These are phyloP conservation scores for Drosophila bocki DNA, from an alignment of 1,140 invertebrate genomes.

Conservation along the genomic window DNA sequence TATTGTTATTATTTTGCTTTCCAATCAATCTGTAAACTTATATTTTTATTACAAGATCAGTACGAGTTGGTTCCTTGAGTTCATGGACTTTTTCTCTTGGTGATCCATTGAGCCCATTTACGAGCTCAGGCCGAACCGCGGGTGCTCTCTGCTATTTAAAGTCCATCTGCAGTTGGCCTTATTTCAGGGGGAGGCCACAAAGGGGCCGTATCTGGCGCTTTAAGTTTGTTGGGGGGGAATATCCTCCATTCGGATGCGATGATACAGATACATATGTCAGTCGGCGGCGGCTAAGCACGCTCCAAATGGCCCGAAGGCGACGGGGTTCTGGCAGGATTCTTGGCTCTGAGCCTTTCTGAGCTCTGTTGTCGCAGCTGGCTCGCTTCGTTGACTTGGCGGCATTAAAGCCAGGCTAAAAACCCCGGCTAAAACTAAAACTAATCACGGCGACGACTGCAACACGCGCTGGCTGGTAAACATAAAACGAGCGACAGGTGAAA, in stretches of 20 bases:
- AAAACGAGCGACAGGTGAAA: conserved; percentile 50
- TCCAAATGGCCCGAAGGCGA: conserved; percentile 47
- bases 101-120: conserved; percentile 12
- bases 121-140: conserved; percentile 53
- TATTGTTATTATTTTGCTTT: no score
- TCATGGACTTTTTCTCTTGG: background rate
- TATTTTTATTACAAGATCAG: background rate
- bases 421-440: conserved; percentile 22
- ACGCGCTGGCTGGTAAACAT: conserved; percentile 37
- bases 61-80: background rate
- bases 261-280: conserved; percentile 39
- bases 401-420: conserved; percentile 40
- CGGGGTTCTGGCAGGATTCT: background rate
- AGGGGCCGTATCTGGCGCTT: conserved; percentile 18
- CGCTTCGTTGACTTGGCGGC: conserved; percentile 29
- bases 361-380: conserved; percentile 32
- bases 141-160: conserved; percentile 68
- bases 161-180: conserved; percentile 64
- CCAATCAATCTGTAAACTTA: background rate
- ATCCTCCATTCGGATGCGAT: conserved; percentile 38
- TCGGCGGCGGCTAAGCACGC: conserved; percentile 39
- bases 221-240: conserved; percentile 17
- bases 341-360: background rate
- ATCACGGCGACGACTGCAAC: conserved; percentile 40
- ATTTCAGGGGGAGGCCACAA: conserved; percentile 24